phyloP scores from a whole-genome alignment of 2,888 invertebrate species.

The Caenorhabditis plicata region DNA sequence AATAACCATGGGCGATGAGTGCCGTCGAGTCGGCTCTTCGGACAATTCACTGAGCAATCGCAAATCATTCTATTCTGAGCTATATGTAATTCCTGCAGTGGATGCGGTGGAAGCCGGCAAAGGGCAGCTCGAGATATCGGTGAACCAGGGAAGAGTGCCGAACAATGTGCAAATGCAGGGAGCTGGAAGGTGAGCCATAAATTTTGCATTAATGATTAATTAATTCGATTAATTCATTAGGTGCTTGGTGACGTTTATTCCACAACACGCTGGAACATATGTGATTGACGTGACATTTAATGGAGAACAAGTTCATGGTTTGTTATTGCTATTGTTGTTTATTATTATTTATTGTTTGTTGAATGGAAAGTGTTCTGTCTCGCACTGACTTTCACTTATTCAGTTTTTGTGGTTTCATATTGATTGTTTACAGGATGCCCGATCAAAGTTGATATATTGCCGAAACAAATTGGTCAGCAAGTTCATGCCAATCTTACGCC shows the following conservation, averaged over 20 bases:
- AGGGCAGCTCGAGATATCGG: constrained; percentile 97
- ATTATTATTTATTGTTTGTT: background rate
- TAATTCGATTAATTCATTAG: constrained; percentile 17
- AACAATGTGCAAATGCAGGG: constrained; percentile 94
- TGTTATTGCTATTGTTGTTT: background rate
- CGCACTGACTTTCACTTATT: too few relatives aligned
- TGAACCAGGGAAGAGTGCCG: constrained; percentile 97
- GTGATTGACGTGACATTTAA: constrained; percentile 94
- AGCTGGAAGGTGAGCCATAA: constrained; percentile 75
- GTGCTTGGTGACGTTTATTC: constrained; percentile 81
- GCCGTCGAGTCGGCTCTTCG: too few relatives aligned
- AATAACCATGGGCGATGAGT: constrained; percentile 15
- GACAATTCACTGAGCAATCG: too few relatives aligned
- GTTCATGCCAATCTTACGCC: constrained; percentile 54
- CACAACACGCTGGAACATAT: constrained; percentile 85
- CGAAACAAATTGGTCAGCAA: constrained; percentile 63
- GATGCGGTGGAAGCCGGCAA: constrained; percentile 97
- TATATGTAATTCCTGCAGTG: constrained; percentile 73
- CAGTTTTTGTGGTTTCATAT: constrained; percentile 1
- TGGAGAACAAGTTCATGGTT: constrained; percentile 87
- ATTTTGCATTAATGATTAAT: background rate
- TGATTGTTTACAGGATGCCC: constrained; percentile 58
- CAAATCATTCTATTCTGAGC: constrained; percentile 61
- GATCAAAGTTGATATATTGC: constrained; percentile 62
- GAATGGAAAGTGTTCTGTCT: too few relatives aligned